A percentile compares a stretch with the other conserved stretches of the same genome.
These are phyloP conservation scores for Stigmatopora nigra DNA, from an alignment of 2,113 vertebrate genomes.

Conservation along the genomic window DNA sequence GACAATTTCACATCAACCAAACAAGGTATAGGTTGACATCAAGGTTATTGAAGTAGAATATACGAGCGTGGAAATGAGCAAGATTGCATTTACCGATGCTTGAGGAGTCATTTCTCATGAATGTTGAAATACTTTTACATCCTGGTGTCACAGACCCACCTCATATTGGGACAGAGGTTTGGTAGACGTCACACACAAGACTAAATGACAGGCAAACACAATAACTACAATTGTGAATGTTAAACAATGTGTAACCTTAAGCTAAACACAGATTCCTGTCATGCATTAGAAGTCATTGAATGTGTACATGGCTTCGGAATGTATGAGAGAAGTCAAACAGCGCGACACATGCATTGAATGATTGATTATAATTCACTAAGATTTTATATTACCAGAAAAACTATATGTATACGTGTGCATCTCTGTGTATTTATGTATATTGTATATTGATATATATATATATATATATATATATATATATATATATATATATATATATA, in stretches of 20 bases:
- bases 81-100: background rate
- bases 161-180: background rate
- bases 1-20: slow-evolving; percentile 41
- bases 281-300: background rate
- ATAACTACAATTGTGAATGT: background rate
- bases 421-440: too few relatives aligned
- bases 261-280: background rate
- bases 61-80: background rate
- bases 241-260: background rate
- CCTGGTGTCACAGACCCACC: background rate
- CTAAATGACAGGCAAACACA: background rate
- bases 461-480: too few relatives aligned
- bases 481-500: too few relatives aligned
- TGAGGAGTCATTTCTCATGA: background rate
- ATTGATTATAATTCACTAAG: background rate
- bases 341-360: background rate
- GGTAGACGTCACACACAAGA: background rate
- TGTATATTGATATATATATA: too few relatives aligned
- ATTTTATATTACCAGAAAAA: too few relatives aligned
- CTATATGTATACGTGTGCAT: too few relatives aligned
- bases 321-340: background rate
- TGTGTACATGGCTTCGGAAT: background rate
- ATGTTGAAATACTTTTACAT: background rate
- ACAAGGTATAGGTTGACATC: slow-evolving; percentile 18
- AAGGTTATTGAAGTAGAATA: background rate